phyloP scores from a whole-genome alignment of 2,113 vertebrate genomes.

The Tretioscincus oriximinensis region DNA sequence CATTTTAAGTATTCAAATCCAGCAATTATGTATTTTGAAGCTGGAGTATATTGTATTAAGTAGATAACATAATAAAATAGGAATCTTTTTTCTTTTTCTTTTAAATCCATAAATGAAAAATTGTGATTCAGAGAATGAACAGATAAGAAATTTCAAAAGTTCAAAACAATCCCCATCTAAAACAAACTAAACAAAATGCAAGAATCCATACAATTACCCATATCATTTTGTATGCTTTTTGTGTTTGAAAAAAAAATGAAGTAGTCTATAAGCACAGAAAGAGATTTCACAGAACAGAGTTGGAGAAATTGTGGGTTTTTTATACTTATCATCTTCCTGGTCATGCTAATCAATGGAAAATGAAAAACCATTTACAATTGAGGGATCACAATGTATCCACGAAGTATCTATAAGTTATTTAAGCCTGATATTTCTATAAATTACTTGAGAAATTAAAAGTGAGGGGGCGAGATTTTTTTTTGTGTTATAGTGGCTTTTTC shows the following conservation, averaged over 20 bases:
- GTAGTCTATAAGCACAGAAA: background rate
- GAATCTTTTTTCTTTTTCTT: background rate
- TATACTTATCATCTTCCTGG: no score
- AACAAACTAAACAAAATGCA: no score
- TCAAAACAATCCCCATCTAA: no score
- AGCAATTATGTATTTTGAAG: background rate
- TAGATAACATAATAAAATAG: background rate
- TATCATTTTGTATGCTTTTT: no score
- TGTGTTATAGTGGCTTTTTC: background rate
- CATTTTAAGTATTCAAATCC: background rate
- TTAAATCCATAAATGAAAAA: background rate
- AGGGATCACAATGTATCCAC: no score
- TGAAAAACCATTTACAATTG: no score
- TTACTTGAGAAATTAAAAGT: background rate
- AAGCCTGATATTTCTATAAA: background rate
- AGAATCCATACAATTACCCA: no score
- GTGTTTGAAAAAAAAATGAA: background rate
- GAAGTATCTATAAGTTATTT: background rate
- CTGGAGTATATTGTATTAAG: background rate
- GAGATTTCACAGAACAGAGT: no score
- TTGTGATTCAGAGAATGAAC: background rate
- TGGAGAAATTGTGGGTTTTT: no score
- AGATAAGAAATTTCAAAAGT: background rate
- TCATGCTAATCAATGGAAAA: no score
- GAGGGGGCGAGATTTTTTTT: no score